Base-by-base conservation (phyloP, 2,888 invertebrate species). In the Ectemnius continuus region DNA sequence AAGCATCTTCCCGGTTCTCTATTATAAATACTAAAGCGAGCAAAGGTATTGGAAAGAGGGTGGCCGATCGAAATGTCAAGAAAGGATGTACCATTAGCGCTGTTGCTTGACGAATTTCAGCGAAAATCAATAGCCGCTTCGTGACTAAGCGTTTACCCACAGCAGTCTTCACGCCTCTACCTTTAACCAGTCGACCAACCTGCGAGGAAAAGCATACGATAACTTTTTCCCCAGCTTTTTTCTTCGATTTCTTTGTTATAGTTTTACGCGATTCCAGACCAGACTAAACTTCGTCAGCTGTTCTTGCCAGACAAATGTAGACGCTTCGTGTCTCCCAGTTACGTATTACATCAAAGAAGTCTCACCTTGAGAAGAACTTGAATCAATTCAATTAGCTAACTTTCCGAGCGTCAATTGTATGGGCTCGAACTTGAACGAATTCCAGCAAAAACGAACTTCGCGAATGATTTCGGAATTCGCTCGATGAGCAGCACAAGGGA, bases 121-220 rank as follows among this genome's bases (percentile, higher is more conserved):
- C n/a, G 23, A 69, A 69, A 73, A 68, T 69, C 72, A 69, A 64
- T 68, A 68, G 36, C 16, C 3, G 18, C 52, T 61, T 64, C 63
- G 36, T 47, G 68, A 68, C 68, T 61, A 14, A 69, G 52, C 63
- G 60, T 11, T 13, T 57, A 14, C 6, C 18, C 46, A 47, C 46
- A 45, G 46, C 60, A 18, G 65, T 26, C 56, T 61, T 6, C 60
- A 36, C 6, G 18, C 61, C 56, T 18, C n/a, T 18, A 4, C 4
- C 14, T 60, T 26, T 5, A 28, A 36, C 13, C 28, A 36, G 14
- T n/a, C 16, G 1, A 23, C 36, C 16, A 16, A 6, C 52, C 4
- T 52, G n/a, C 52, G 52, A 14, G n/a, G 8, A 52, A 52, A 5
- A 14, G 52, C 52, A 52, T 52, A 11, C 52, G 16, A 52, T 16